Conservation (phyloP, 2,797 vertebrate genomes). For the Lutjanus argentimaculatus region DNA sequence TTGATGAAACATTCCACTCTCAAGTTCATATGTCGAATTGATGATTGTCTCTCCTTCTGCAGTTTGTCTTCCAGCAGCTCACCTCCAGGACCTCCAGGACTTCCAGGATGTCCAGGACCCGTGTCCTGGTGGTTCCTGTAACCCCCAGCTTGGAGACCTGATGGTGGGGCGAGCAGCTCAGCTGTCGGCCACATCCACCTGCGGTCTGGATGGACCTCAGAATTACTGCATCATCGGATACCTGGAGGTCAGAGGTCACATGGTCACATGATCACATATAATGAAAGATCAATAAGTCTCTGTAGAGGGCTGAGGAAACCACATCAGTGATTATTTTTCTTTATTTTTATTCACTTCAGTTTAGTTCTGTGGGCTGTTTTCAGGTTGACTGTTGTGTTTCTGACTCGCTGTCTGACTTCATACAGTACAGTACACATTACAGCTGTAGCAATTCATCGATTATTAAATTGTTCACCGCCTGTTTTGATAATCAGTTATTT, state of each 20-base stretch:
- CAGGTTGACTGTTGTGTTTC: no score
- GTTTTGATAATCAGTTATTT: no score
- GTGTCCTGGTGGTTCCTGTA: slow-evolving; percentile 78
- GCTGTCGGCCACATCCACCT: slow-evolving; percentile 91
- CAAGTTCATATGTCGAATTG: no score
- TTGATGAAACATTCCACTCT: not conserved
- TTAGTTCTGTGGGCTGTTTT: no score
- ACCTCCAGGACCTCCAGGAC: slow-evolving; percentile 76
- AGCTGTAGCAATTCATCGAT: no score
- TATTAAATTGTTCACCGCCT: no score
- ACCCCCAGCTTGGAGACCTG: slow-evolving; percentile 87
- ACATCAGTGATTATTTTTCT: not conserved
- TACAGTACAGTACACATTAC: no score
- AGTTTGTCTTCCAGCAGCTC: slow-evolving; percentile 77
- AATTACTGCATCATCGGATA: slow-evolving; percentile 93
- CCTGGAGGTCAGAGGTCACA: slow-evolving; percentile 88
- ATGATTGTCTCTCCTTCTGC: not conserved
- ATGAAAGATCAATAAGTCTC: not conserved
- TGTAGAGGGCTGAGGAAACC: not conserved
- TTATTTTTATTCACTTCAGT: no score
- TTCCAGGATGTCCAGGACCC: slow-evolving; percentile 1
- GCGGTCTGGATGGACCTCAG: slow-evolving; percentile 85
- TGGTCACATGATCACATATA: not conserved
- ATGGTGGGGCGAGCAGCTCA: slow-evolving; percentile 87
- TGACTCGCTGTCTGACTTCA: no score